Base-by-base conservation (phyloP, 2,888 invertebrate genomes). In the Cheilosia variabilis region DNA sequence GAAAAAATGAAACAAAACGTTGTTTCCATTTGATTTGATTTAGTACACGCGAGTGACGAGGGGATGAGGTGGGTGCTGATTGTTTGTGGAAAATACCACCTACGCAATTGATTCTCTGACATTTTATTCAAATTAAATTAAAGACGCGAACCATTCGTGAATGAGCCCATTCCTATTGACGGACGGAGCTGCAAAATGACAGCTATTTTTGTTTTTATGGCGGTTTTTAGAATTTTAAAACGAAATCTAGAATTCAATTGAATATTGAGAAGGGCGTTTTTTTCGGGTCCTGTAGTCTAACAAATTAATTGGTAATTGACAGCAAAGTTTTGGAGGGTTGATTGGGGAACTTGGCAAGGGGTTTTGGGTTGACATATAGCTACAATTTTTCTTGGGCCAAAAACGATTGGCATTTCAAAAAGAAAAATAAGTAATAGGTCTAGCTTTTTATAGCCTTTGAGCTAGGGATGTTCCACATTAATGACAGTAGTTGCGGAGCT, bases 51-150 rank as follows among this genome's bases (percentile, higher is more conserved):
- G 1, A 37, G 4, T 1, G 17, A 43, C 4, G 19, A 27, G 15
- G 15, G 43, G 34, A 6, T 52, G 31, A 17, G 47, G 50, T 13
- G 9, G 57, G 5, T 34, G 17, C 17, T 7, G n/a, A 17, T 27
- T 43, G 22, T 50, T 27, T 72, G 9, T 37, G 52, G 34, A 58
- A 53, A 13, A 17, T 19, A 50, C 55, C 63, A 45, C 55, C 69
- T 47, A 71, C 69, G 69, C 69, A 78, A 78, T 63, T 78, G 69
- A 77, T 55, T 50, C 69, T 50, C 69, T 50, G 69, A 78, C 78
- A 78, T 63, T 78, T 43, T 55, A 50, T 34, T 62, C 55, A 78
- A 78, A 69, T 52, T 41, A 47, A 78, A 63, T 77, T 58, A 66
- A 58, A 68, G 53, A 65, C 34, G 5, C 41, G 47, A 60, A 22